A percentile compares a stretch with the other conserved stretches of the same genome.
Evolutionary conservation across 2,888 invertebrate species (phyloP).

Genomic region (Drosophila nigricruria): DNA sequence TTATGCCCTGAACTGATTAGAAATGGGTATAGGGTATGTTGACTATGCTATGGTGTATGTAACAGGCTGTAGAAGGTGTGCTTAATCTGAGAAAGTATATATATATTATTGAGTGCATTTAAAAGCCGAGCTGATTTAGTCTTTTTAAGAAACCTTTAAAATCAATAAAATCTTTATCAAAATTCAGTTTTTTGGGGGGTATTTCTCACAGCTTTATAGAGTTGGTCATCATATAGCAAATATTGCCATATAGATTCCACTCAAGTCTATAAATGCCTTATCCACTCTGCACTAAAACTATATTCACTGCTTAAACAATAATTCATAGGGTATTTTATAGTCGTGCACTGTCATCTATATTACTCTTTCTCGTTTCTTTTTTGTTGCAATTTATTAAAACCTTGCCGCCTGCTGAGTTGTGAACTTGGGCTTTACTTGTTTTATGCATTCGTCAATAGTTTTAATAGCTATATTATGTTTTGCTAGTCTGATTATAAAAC

Average conservation of each 20-base stretch:
- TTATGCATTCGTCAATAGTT: neutral
- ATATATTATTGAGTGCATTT: too few relatives aligned
- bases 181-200: neutral
- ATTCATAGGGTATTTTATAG: neutral
- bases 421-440: slow-evolving; percentile 33
- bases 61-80: neutral
- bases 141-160: too few relatives aligned
- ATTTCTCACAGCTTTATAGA: too few relatives aligned
- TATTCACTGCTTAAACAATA: neutral
- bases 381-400: slow-evolving; percentile 20
- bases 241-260: neutral
- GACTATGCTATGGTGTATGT: neutral
- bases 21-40: neutral
- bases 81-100: neutral
- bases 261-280: neutral
- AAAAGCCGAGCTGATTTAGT: too few relatives aligned
- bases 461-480: slow-evolving; percentile 6
- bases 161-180: neutral
- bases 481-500: neutral
- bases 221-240: neutral
- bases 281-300: neutral
- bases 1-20: neutral
- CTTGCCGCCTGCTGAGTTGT: slow-evolving; percentile 26
- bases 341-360: neutral
- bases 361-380: neutral